Base-by-base conservation (phyloP, 2,113 vertebrate species). In the Neofelis nebulosa region DNA sequence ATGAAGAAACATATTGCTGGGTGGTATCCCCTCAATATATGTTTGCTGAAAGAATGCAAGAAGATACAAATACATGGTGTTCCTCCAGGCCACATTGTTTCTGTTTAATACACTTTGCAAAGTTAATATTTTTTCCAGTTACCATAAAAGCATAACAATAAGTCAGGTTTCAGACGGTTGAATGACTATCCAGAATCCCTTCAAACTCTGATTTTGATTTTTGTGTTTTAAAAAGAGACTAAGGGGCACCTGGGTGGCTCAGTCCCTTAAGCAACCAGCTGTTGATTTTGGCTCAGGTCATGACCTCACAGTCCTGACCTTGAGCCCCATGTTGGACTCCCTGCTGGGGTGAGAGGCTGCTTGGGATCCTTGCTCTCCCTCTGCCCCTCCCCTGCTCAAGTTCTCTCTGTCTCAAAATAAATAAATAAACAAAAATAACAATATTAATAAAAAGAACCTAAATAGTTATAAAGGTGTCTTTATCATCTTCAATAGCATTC, bases 51-150 rank as follows among this genome's bases (percentile, higher is more conserved):
- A 68, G 81, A 38, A 82, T 52, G 69, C 89, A 45, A 82, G n/a
- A 79, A 69, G 14, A 88, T 83, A 80, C 52, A 73, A 91, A 36
- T n/a, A 36, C 25, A 33, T 86, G 52, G 8, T 68, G 19, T 21
- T 89, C 38, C 66, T 14, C 21, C 50, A 48, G 33, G 4, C 38
- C 38, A 41, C 45, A 7, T 55, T 76, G 19, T 83, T 91, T 89
- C n/a, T 76, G 29, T 45, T 91, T 76, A 79, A 73, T 50, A n/a
- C 41, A 74, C 55, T 97, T 92, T 69, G 55, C 55, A 74, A 96
- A 94, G 36, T 66, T 86, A 57, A 65, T 90, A 15, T 15, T 65
- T 27, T 95, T 83, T 87, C 41, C 48, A 61, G 1, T 76, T 76
- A 10, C 66, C 84, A 33, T 63, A 57, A 96, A 97, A 95, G 16